phyloP scores from a whole-genome alignment of 2,888 invertebrate species.

The Conistra vaccinii region DNA sequence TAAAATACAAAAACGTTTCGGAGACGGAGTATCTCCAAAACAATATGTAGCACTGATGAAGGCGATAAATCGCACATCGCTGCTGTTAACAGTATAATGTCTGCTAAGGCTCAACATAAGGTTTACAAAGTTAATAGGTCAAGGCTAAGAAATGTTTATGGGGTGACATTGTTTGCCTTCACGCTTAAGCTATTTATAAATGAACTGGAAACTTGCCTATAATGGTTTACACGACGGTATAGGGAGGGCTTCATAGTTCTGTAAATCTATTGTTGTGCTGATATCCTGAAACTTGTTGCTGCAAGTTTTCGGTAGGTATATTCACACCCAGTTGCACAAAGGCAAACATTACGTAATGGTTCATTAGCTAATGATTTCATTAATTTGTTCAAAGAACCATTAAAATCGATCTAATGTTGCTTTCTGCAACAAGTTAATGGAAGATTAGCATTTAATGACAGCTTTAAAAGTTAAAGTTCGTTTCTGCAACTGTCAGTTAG shows the following conservation, averaged over 20 bases:
- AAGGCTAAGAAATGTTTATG: constrained; percentile 40
- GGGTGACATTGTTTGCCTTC: constrained; percentile 26
- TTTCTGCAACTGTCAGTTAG: too few relatives aligned
- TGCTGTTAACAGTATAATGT: not conserved
- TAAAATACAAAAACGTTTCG: not conserved
- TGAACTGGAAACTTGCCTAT: constrained; percentile 39
- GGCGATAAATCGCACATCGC: not conserved
- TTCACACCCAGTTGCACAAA: too few relatives aligned
- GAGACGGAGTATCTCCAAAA: not conserved
- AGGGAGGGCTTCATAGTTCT: not conserved
- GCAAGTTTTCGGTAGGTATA: not conserved
- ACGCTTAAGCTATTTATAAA: constrained; percentile 29
- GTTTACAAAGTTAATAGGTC: constrained; percentile 33
- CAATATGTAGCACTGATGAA: not conserved
- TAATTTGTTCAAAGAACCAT: too few relatives aligned
- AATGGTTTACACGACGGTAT: constrained; percentile 7
- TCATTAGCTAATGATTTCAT: too few relatives aligned
- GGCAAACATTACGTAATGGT: too few relatives aligned
- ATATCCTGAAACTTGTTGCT: not conserved
- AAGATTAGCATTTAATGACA: too few relatives aligned
- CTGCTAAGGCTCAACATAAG: not conserved
- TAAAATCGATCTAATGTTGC: too few relatives aligned
- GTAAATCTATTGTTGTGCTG: not conserved
- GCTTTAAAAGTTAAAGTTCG: too few relatives aligned
- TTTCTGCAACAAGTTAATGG: too few relatives aligned